Evolutionary conservation across 2,797 vertebrate genomes (phyloP).

Genomic region (Merluccius polli): DNA sequence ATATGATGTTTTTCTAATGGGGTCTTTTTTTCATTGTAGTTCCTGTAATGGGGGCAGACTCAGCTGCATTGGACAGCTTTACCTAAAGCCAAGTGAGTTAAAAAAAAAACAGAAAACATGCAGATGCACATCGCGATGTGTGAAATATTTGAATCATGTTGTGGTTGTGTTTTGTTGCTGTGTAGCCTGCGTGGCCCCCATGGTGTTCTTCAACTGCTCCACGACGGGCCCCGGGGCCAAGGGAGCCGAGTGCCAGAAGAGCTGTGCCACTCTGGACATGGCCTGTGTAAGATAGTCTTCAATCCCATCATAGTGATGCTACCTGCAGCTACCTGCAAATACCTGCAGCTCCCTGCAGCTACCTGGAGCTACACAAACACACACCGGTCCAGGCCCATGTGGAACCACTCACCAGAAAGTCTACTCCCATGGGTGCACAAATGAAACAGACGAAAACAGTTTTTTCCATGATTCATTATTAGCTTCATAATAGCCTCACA

Average conservation of each 20-base stretch:
- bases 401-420: no score
- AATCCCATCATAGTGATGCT: neutral
- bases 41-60: slow-evolving; percentile 77
- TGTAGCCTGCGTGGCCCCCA: slow-evolving; percentile 70
- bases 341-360: no score
- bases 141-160: neutral
- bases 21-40: slow-evolving; percentile 56
- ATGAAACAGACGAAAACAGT: no score
- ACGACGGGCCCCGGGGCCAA: slow-evolving; percentile 46
- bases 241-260: slow-evolving; percentile 81
- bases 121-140: neutral
- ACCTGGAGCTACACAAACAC: no score
- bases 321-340: no score
- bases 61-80: slow-evolving; percentile 73
- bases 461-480: no score
- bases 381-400: no score
- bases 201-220: slow-evolving; percentile 79
- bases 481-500: neutral
- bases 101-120: neutral
- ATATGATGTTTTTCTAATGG: neutral
- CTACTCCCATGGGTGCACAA: no score
- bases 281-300: slow-evolving; percentile 76
- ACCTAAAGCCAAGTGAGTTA: slow-evolving; percentile 48
- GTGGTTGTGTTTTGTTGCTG: neutral
- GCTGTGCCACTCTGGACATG: slow-evolving; percentile 79